Conservation (phyloP, 37 sponge, comb jelly and placozoan species). For the Aphrocallistes beatrix region DNA sequence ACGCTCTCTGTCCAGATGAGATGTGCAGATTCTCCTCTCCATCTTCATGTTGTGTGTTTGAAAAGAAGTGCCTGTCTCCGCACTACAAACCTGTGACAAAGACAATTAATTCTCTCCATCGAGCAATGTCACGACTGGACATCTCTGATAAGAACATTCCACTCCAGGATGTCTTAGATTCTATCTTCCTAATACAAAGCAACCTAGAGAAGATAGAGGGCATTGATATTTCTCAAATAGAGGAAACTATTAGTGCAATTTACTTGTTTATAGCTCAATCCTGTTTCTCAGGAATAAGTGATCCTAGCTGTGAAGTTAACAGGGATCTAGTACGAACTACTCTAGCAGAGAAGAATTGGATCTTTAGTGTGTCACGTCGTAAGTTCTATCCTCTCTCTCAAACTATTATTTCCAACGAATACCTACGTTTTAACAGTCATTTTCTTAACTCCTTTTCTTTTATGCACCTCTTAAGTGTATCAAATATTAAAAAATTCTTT, state of each 20-base stretch:
- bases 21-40: neutral
- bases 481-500: neutral
- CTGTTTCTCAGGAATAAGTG: too few species aligned
- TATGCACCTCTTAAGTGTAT: neutral
- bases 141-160: conserved; percentile 1
- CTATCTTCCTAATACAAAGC: neutral
- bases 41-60: neutral
- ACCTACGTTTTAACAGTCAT: neutral
- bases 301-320: neutral
- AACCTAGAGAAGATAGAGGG: neutral
- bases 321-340: neutral
- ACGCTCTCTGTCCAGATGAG: neutral
- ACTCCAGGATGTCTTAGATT: neutral
- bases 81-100: neutral
- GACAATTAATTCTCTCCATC: neutral
- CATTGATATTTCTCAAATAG: neutral
- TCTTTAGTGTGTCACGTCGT: neutral
- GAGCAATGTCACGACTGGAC: neutral
- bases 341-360: neutral
- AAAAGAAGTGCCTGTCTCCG: neutral
- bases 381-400: neutral
- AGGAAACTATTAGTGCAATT: neutral
- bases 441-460: neutral
- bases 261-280: neutral
- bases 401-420: neutral